A percentile compares a stretch with the other conserved stretches of the same genome.
phyloP scores from a whole-genome alignment of 2,113 vertebrate species.

The Hassar affinis region DNA sequence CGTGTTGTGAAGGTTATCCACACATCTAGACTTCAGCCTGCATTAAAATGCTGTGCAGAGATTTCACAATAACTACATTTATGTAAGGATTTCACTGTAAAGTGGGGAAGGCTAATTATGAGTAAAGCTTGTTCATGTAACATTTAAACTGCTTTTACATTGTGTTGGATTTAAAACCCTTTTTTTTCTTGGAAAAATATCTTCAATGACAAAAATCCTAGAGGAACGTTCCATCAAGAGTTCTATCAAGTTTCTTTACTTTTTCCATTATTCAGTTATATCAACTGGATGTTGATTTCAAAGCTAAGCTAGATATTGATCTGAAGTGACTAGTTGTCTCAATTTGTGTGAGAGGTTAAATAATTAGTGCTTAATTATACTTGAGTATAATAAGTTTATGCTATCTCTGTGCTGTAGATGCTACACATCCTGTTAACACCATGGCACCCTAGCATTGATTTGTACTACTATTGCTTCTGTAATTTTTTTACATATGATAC shows the following conservation, averaged over 20 bases:
- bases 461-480: neutral
- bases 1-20: neutral
- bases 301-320: neutral
- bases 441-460: neutral
- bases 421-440: neutral
- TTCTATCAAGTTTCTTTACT: neutral
- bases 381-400: neutral
- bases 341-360: neutral
- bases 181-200: neutral
- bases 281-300: neutral
- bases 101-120: neutral
- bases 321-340: neutral
- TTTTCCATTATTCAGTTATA: neutral
- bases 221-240: neutral
- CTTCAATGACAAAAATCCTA: neutral
- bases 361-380: neutral
- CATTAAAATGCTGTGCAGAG: neutral
- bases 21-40: neutral
- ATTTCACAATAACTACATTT: neutral
- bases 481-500: neutral
- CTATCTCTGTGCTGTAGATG: neutral
- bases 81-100: neutral
- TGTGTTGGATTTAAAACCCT: neutral
- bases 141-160: neutral
- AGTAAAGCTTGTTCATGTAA: neutral